Base-by-base conservation (phyloP, 2,113 vertebrate species). In the Pygoscelis adeliae region DNA sequence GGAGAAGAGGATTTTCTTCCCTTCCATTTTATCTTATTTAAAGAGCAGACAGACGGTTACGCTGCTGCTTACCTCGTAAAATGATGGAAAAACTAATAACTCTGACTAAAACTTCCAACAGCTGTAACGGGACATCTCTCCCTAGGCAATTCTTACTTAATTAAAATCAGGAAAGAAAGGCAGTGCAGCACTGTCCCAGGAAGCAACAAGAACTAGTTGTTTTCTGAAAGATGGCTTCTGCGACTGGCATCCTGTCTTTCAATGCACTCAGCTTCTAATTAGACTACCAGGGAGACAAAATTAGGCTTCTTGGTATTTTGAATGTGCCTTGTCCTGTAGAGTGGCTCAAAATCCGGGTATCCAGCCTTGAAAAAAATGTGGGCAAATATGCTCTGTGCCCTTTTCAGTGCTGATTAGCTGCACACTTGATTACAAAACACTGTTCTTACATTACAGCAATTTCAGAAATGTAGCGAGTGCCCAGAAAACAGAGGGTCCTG, bases 31-130 rank as follows among this genome's bases (percentile, higher is more conserved):
- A 71, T 94, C 96, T 97, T 97, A 96, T 95, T 98, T 97, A 96
- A 97, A 93, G 87, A 96, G 69, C 56, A 96, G 92, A 90, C 97
- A 98, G 98, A 97, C 97, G 97, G 95, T 78, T 94, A 89, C 2
- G 1, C 77, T 97, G 94, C 80, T 97, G 90, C 93, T 97, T 97
- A 95, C 85, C 87, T 96, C 96, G 80, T 95, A 96, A 98, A 98
- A 97, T 38, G 63, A 97, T 62, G 56, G 76, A 49, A 91, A 93
- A 97, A 88, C 19, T 27, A 97, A 96, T 79, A 97, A 84, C 65
- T 89, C 53, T 58, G 79, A 93, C 92, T 95, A 91, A 91, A 97
- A 96, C 95, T 96, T 96, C 93, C 93, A 97, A 91, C 84, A 97
- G 97, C 78, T 96, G 85, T 90, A 98, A 97, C 7, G 30, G 96